These are phyloP conservation scores for Pelecanus crispus DNA, from an alignment of 2,113 vertebrate species.

Conservation along the genomic window DNA sequence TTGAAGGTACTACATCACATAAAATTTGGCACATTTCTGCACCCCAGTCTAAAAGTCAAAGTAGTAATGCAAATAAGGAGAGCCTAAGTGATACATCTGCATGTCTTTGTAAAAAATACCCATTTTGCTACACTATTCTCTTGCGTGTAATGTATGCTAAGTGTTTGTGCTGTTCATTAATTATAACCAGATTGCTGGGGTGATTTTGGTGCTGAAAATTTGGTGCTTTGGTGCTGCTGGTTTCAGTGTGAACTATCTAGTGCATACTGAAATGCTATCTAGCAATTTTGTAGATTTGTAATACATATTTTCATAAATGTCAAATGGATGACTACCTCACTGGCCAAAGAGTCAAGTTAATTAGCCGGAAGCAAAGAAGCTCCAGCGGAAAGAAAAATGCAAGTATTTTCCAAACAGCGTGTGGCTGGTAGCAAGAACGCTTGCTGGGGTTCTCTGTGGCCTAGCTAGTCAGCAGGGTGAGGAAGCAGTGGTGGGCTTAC, in stretches of 20 bases:
- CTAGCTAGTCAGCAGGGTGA: not conserved
- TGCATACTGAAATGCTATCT: not conserved
- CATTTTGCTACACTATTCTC: not conserved
- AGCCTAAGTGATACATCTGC: not conserved
- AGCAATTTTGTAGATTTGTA: not conserved
- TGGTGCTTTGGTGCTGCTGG: not conserved
- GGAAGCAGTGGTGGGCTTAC: not conserved
- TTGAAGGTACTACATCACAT: not conserved
- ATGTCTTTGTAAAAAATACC: not conserved
- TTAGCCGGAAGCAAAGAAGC: not conserved
- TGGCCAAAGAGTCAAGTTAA: not conserved
- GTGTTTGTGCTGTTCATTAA: not conserved
- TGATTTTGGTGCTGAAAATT: not conserved
- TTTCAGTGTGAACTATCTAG: not conserved
- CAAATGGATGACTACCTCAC: not conserved
- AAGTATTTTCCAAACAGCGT: not conserved
- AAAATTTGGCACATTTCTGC: not conserved
- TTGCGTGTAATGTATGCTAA: not conserved
- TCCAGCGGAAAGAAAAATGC: not conserved
- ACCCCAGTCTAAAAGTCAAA: not conserved
- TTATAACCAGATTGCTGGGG: not conserved
- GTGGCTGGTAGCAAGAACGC: not conserved
- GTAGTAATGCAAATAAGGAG: not conserved
- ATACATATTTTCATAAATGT: not conserved
- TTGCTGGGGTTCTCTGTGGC: not conserved